phyloP scores from a whole-genome alignment of 2,888 invertebrate species.

The Spialia ferax region DNA sequence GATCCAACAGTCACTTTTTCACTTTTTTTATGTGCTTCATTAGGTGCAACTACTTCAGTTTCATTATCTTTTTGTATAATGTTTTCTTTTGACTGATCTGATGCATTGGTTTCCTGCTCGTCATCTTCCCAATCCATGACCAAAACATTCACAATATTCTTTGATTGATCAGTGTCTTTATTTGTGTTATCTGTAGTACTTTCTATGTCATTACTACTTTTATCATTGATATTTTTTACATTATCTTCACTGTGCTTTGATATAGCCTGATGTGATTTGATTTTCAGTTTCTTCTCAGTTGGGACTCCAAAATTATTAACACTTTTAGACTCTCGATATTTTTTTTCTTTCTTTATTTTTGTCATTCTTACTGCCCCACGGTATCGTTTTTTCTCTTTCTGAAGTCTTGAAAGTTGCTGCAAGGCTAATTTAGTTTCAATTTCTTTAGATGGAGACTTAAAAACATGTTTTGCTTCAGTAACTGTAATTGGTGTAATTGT shows the following conservation, averaged over 20 bases:
- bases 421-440: slow-evolving; percentile 70
- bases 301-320: slow-evolving; percentile 46
- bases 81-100: slow-evolving; percentile 43
- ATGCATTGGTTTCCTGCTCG: slow-evolving; percentile 59
- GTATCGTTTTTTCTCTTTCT: slow-evolving; percentile 47
- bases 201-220: slow-evolving; percentile 43
- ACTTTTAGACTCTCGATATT: slow-evolving; percentile 38
- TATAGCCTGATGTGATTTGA: slow-evolving; percentile 45
- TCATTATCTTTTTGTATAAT: slow-evolving; percentile 47
- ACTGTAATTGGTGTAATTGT: slow-evolving; percentile 49
- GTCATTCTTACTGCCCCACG: slow-evolving; percentile 35
- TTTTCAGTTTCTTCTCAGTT: slow-evolving; percentile 42
- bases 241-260: slow-evolving; percentile 43
- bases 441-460: slow-evolving; percentile 51
- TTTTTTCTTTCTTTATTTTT: slow-evolving; percentile 45
- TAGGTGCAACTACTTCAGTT: slow-evolving; percentile 51
- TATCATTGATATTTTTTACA: slow-evolving; percentile 37
- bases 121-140: slow-evolving; percentile 86
- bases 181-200: slow-evolving; percentile 37
- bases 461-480: slow-evolving; percentile 42
- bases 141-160: slow-evolving; percentile 79
- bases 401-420: slow-evolving; percentile 70
- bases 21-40: slow-evolving; percentile 51
- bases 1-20: slow-evolving; percentile 53
- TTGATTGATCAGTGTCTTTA: slow-evolving; percentile 49